phyloP scores from a whole-genome alignment of 2,797 vertebrate genomes.

The Alca torda region DNA sequence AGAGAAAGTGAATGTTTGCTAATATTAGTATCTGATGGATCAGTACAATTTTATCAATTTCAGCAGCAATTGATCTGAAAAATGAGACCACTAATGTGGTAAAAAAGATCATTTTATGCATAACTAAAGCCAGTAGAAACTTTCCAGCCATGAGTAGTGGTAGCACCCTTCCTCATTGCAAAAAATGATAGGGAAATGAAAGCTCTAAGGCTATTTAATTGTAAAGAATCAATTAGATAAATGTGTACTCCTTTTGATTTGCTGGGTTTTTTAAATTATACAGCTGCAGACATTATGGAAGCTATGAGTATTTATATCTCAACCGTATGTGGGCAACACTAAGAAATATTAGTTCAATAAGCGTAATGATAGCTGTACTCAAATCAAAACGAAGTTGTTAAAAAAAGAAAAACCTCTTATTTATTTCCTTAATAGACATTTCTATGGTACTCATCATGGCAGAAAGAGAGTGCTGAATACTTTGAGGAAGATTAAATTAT shows the following conservation, averaged over 20 bases:
- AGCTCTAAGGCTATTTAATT: constrained; percentile 45
- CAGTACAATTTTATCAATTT: constrained; percentile 15
- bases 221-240: constrained; percentile 58
- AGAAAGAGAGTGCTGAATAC: constrained; percentile 50
- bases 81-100: background rate
- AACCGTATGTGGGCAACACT: constrained; percentile 38
- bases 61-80: background rate
- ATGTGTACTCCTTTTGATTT: constrained; percentile 37
- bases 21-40: background rate
- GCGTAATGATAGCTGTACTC: constrained; percentile 49
- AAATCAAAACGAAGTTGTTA: constrained; percentile 41
- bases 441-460: constrained; percentile 59
- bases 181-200: constrained; percentile 38
- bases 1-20: background rate
- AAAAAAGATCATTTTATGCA: background rate
- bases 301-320: constrained; percentile 65
- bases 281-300: constrained; percentile 61
- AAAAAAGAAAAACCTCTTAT: constrained; percentile 57
- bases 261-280: constrained; percentile 47
- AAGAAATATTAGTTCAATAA: constrained; percentile 72
- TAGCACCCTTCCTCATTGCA: background rate
- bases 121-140: constrained; percentile 27
- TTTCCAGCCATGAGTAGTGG: background rate
- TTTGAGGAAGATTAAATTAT: constrained; percentile 67
- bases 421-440: constrained; percentile 69